Conservation (phyloP, 2,888 invertebrate species). For the Dione juno region DNA sequence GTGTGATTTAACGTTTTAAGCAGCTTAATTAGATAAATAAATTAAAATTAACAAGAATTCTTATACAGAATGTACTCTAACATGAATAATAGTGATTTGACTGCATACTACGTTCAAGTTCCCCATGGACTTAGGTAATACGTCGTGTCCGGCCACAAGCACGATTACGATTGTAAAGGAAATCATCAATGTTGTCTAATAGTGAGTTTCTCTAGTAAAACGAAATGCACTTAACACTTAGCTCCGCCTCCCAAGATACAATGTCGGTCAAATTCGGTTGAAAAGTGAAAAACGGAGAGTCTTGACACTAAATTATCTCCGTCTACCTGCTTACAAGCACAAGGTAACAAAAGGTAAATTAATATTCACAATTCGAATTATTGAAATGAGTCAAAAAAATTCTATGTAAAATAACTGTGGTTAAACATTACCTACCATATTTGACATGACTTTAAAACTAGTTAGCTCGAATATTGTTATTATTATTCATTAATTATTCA, state of each 20-base stretch:
- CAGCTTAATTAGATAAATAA: too few relatives aligned
- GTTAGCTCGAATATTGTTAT: not conserved
- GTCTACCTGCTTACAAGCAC: not conserved
- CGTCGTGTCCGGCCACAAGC: not conserved
- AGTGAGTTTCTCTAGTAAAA: too few relatives aligned
- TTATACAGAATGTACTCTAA: not conserved
- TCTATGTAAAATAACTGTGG: not conserved
- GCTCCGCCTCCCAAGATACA: too few relatives aligned
- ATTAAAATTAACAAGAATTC: too few relatives aligned
- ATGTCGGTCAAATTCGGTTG: too few relatives aligned
- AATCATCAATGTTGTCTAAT: too few relatives aligned
- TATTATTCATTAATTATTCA: not conserved
- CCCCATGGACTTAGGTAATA: not conserved
- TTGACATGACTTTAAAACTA: not conserved
- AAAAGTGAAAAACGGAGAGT: too few relatives aligned
- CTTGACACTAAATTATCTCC: not conserved
- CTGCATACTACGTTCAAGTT: not conserved
- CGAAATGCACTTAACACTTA: too few relatives aligned
- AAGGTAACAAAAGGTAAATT: not conserved
- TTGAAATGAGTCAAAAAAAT: not conserved
- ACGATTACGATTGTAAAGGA: not conserved
- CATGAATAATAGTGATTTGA: not conserved
- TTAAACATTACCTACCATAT: not conserved
- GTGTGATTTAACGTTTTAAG: too few relatives aligned
- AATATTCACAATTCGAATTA: not conserved